Conservation (phyloP, 2,797 vertebrate species). For the Synaphobranchus kaupii region DNA sequence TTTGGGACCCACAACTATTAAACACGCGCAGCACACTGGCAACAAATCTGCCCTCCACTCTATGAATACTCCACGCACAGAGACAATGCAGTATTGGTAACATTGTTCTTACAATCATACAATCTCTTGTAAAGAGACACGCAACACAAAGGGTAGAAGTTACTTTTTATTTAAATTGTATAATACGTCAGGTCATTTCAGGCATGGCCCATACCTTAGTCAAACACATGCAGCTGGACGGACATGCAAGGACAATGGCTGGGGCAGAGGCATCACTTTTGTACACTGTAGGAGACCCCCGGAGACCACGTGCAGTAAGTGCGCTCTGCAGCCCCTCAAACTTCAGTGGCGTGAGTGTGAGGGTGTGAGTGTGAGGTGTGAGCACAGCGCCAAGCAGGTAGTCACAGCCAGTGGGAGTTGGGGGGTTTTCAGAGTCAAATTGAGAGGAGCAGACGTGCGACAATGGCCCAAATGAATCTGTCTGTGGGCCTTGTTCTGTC, state of each 20-base stretch:
- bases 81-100: not conserved
- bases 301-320: too few relatives aligned
- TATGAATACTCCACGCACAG: not conserved
- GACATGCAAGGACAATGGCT: not conserved
- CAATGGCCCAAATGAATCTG: slow-evolving; percentile 32
- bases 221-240: not conserved
- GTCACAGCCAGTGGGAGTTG: not conserved
- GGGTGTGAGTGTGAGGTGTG: not conserved
- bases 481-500: slow-evolving; percentile 23
- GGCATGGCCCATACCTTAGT: not conserved
- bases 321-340: too few relatives aligned
- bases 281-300: too few relatives aligned
- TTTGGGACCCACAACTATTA: not conserved
- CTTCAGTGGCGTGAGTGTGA: not conserved
- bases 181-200: not conserved
- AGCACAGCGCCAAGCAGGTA: not conserved
- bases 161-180: not conserved
- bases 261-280: not conserved
- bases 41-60: not conserved
- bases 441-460: not conserved
- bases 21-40: not conserved
- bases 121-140: not conserved
- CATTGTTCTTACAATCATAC: not conserved
- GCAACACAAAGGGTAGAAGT: not conserved
- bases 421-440: slow-evolving; percentile 35